Percentiles rank a stretch among this genome's conserved stretches.
These are phyloP conservation scores for Heliornis fulica DNA, from an alignment of 2,113 vertebrate genomes.

Conservation along the genomic window DNA sequence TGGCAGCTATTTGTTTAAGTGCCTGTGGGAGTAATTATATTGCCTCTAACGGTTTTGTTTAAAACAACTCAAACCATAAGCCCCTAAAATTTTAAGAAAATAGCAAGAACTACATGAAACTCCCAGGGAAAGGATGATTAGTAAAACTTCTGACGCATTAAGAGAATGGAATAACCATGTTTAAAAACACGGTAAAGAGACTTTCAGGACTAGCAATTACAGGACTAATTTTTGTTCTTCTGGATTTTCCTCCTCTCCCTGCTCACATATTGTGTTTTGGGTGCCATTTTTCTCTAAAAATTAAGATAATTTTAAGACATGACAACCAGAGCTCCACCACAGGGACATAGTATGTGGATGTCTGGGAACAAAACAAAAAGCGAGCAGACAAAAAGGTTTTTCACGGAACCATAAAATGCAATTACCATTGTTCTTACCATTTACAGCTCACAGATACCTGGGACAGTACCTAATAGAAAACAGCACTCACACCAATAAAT, in stretches of 20 bases:
- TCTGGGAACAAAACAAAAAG: not conserved
- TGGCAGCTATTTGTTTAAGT: constrained; percentile 27
- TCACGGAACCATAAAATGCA: constrained; percentile 18
- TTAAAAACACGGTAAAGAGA: not conserved
- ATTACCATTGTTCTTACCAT: not conserved
- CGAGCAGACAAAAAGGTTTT: not conserved
- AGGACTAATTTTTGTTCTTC: not conserved
- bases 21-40: constrained; percentile 4
- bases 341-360: not conserved
- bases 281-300: not conserved
- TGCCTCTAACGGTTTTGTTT: not conserved
- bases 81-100: not conserved
- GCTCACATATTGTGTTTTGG: not conserved
- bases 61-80: not conserved
- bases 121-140: not conserved
- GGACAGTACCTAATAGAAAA: constrained; percentile 19
- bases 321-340: not conserved
- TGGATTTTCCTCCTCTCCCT: not conserved
- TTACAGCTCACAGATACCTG: not conserved
- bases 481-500: constrained; percentile 9
- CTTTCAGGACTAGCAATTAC: not conserved
- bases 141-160: not conserved
- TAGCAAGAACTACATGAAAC: not conserved
- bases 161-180: not conserved
- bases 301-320: not conserved